Evolutionary conservation across 2,888 invertebrate genomes (phyloP), one percentile per base, ranked within the genome.

Genomic region (Corythucha ciliata): DNA sequence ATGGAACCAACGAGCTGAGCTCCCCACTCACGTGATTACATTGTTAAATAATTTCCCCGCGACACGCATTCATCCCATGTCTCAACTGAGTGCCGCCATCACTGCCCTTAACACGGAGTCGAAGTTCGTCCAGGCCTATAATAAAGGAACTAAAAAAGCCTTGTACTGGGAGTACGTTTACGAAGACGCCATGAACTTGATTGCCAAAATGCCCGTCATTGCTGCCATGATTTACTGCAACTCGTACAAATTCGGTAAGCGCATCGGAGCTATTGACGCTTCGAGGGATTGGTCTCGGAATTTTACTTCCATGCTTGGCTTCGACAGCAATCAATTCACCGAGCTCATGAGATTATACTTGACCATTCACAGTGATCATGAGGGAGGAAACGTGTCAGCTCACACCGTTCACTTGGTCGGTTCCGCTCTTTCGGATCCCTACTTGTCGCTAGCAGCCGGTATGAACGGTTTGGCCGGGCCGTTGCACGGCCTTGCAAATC

Each of bases 181-280:
- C 69, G 92, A 93, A 69, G 94, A 94, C 70, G 75, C 88, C 14
- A 91, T 94, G 88, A 85, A 92, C 69, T 72, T 94, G 62, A 90
- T 93, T 65, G 93, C 93, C 39, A 93, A 93, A 69, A 71, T 94
- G 65, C 92, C 93, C 0, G 90, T 90, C 24, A 78, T 94, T 16
- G 93, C 93, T 1, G 90, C 93, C 14, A 87, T 88, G n/a, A 92
- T 94, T 64, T 94, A 94, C 72, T 78, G 90, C 57, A 93, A 93
- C 69, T 73, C 84, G 27, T 74, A 70, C 67, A 73, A 81, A 59
- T 85, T 87, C n/a, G 27, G 39, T 24, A 40, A 48, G 40, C 27
- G 12, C 12, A 36, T 45, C 8, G 33, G 33, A 37, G 83, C 87
- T 47, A 89, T 93, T 61, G 89, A 92, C 67, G 76, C 81, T 53